Conservation (phyloP, 2,797 vertebrate species). For the Chelmon rostratus region DNA sequence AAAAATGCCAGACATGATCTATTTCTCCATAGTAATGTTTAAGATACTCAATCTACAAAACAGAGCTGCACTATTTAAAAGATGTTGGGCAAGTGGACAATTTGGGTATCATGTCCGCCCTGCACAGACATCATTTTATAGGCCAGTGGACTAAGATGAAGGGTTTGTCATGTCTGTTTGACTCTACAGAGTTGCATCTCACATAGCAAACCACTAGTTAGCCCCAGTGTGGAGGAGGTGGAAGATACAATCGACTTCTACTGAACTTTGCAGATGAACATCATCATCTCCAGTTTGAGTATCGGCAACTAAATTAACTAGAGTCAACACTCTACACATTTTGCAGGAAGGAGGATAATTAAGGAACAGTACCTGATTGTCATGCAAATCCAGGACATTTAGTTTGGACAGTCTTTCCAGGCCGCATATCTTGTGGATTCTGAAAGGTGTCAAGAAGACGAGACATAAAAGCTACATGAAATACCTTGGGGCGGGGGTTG, state of each 20-base stretch:
- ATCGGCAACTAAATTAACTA: conserved; percentile 9
- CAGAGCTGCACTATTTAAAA: background rate
- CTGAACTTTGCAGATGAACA: conserved; percentile 26
- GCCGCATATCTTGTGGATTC: conserved; percentile 92
- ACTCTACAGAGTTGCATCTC: conserved; percentile 16
- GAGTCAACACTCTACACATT: conserved; percentile 8
- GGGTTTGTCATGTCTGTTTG: conserved; percentile 21
- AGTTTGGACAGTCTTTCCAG: conserved; percentile 90
- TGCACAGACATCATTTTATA: conserved; percentile 4
- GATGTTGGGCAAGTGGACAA: background rate
- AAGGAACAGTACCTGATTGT: conserved; percentile 91
- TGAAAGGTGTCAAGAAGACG: conserved; percentile 66
- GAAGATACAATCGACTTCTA: conserved; percentile 11
- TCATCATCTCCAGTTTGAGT: background rate
- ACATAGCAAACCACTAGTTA: conserved; percentile 1
- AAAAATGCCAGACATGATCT: background rate
- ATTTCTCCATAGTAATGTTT: conserved; percentile 3
- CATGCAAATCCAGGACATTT: conserved; percentile 95
- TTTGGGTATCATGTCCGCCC: background rate
- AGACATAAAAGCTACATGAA: background rate
- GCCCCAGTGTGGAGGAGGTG: conserved; percentile 16
- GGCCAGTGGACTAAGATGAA: conserved; percentile 11
- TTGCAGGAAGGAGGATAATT: background rate
- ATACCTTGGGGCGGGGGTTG: no score
- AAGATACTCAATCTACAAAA: background rate